Percentiles rank a stretch among this genome's conserved stretches.
Evolutionary conservation across 2,113 vertebrate species (phyloP).

Genomic region (Notarius quadriscutis): DNA sequence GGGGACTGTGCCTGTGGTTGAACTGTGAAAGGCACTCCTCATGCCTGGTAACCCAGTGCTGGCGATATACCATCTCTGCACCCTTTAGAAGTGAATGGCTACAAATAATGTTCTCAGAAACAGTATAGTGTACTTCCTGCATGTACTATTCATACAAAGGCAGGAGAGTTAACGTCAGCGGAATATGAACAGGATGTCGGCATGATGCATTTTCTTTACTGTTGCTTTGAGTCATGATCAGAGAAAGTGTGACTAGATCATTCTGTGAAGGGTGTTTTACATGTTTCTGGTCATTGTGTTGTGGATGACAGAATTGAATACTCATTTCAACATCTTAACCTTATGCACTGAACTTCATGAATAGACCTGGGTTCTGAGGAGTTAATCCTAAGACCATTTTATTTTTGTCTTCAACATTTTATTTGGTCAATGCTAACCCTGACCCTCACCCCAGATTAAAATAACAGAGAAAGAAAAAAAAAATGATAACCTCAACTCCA

Average conservation of each 20-base stretch:
- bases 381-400: neutral
- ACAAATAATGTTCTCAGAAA: neutral
- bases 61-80: neutral
- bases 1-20: neutral
- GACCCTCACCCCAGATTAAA: too few relatives aligned
- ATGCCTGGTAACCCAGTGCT: neutral
- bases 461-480: neutral
- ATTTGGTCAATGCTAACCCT: neutral
- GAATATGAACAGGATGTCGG: neutral
- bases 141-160: neutral
- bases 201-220: neutral
- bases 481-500: neutral
- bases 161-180: neutral
- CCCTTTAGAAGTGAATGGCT: neutral
- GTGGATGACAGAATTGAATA: neutral
- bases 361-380: neutral
- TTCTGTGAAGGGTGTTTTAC: neutral
- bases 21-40: neutral
- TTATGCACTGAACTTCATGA: neutral
- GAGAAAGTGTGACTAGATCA: neutral
- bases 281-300: neutral
- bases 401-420: neutral
- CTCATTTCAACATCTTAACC: neutral
- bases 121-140: neutral
- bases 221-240: neutral